These are phyloP conservation scores for Astropecten irregularis DNA, from an alignment of 53 echinoderm and acorn worm species.

Conservation along the genomic window DNA sequence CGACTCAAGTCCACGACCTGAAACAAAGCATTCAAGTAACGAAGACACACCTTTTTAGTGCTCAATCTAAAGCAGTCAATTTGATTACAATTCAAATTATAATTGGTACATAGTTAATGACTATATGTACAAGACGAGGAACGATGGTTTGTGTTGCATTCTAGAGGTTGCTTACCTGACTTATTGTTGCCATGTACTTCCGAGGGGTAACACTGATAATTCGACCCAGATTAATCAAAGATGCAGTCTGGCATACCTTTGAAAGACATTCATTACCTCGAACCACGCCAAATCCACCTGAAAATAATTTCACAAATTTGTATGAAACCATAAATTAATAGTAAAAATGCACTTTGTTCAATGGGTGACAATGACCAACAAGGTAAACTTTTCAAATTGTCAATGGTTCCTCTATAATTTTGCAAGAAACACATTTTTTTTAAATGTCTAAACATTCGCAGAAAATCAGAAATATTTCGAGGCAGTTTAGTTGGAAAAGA, in stretches of 20 bases:
- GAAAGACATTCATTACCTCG: not conserved
- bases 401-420: not conserved
- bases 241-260: not conserved
- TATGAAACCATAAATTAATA: not conserved
- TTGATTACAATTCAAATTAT: not conserved
- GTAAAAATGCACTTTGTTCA: not conserved
- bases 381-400: not conserved
- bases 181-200: constrained; percentile 35
- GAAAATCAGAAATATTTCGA: no score
- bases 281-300: constrained; percentile 2
- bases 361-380: not conserved
- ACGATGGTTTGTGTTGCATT: no score
- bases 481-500: no score
- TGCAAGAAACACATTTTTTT: no score
- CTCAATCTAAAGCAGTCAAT: no score
- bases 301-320: not conserved
- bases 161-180: not conserved
- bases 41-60: not conserved
- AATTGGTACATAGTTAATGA: no score
- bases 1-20: constrained; percentile 8
- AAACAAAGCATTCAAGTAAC: not conserved
- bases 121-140: no score
- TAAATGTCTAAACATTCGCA: no score
- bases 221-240: not conserved
- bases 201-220: not conserved